Evolutionary conservation across 2,797 vertebrate species (phyloP).

Genomic region (Darevskia nairensis): DNA sequence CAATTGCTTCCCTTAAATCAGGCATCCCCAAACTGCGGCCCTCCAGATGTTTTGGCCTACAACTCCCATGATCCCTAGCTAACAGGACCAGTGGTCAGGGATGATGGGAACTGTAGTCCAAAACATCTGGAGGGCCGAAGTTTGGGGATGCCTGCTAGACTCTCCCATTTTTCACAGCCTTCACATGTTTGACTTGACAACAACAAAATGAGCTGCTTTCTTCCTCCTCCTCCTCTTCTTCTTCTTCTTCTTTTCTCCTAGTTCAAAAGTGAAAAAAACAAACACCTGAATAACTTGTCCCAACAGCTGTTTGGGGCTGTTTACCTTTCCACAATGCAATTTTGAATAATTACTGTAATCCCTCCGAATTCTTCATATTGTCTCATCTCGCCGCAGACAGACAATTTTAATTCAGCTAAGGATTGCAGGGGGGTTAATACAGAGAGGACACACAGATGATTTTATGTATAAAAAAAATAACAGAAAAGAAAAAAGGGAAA

Average conservation of each 20-base stretch:
- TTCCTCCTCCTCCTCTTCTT: rapidly evolving
- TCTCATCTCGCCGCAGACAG: constrained; percentile 1
- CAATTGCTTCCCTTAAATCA: not conserved
- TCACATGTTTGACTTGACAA: not conserved
- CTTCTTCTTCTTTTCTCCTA: too few relatives aligned
- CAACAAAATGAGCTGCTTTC: not conserved
- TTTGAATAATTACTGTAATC: constrained; percentile 33
- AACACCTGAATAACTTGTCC: not conserved
- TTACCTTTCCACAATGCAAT: constrained; percentile 20
- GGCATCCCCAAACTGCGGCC: too few relatives aligned
- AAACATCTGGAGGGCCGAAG: too few relatives aligned
- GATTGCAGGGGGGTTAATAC: too few relatives aligned
- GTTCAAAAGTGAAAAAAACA: not conserved
- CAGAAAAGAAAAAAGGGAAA: not conserved
- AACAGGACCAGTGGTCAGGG: too few relatives aligned
- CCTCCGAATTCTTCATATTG: constrained; percentile 1
- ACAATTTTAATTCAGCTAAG: not conserved
- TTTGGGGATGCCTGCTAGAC: too few relatives aligned
- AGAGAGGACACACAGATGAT: not conserved
- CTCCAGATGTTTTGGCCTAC: too few relatives aligned
- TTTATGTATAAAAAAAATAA: not conserved
- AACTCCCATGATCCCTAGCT: too few relatives aligned
- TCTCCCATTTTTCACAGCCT: not conserved
- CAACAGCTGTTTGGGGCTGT: not conserved
- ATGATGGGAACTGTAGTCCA: too few relatives aligned